phyloP scores from a whole-genome alignment of 2,113 vertebrate genomes.

The Saimiri boliviensis region DNA sequence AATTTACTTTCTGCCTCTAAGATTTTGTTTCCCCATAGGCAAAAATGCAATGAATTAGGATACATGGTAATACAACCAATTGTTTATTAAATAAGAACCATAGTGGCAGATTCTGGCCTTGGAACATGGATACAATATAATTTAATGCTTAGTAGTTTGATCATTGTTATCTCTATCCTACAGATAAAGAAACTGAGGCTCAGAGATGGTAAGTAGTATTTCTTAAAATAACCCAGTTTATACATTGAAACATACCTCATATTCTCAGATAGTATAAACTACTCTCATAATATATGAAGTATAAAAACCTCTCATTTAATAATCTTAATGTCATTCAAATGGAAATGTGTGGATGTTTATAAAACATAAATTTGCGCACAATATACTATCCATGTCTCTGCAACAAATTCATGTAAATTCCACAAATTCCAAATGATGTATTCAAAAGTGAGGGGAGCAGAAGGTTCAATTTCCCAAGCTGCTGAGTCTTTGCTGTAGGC shows the following conservation, averaged over 20 bases:
- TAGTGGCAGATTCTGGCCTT: not conserved
- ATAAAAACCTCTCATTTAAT: constrained; percentile 21
- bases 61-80: not conserved
- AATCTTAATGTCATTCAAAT: not conserved
- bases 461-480: constrained; percentile 50
- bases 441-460: constrained; percentile 20
- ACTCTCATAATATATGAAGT: not conserved
- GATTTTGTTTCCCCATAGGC: not conserved
- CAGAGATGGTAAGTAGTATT: not conserved
- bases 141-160: not conserved
- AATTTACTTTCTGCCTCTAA: constrained; percentile 28
- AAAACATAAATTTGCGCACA: constrained; percentile 34
- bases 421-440: constrained; percentile 4
- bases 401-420: constrained; percentile 36
- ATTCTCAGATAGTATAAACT: not conserved
- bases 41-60: not conserved
- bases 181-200: not conserved
- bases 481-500: constrained; percentile 41
- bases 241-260: not conserved
- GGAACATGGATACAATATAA: not conserved
- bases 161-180: not conserved
- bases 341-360: not conserved
- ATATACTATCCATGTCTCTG: not conserved
- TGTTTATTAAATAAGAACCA: not conserved
- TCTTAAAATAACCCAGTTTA: not conserved